Conservation (phyloP, 35 echinoderm and acorn worm species). For the Eucidaris tribuloides region DNA sequence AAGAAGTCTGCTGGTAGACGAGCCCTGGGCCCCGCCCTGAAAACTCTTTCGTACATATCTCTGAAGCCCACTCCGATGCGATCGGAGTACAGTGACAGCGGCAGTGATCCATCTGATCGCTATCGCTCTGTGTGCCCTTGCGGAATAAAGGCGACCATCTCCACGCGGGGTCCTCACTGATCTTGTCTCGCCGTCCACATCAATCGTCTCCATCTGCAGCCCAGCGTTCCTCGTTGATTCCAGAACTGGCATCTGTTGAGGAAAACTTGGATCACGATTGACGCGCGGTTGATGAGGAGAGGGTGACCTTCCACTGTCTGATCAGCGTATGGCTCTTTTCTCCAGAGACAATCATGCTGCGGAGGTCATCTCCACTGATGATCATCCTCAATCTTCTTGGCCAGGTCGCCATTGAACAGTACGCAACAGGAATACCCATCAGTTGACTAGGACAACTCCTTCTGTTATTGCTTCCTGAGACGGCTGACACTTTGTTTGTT, state of each 20-base stretch:
- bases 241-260: not conserved
- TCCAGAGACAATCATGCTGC: slow-evolving; percentile 57
- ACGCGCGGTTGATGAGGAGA: slow-evolving; percentile 46
- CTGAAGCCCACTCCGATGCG: slow-evolving; percentile 10
- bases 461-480: slow-evolving; percentile 48
- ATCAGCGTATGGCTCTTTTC: slow-evolving; percentile 71
- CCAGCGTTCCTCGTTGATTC: not conserved
- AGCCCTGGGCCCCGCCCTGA: slow-evolving; percentile 35
- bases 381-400: slow-evolving; percentile 74
- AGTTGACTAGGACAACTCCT: slow-evolving; percentile 94
- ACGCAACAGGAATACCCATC: slow-evolving; percentile 58
- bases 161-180: not conserved
- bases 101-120: not conserved
- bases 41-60: slow-evolving; percentile 87
- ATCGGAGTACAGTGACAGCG: slow-evolving; percentile 2
- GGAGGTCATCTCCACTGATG: slow-evolving; percentile 47
- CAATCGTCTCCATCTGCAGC: not conserved
- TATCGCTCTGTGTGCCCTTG: not conserved
- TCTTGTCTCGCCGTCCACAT: slow-evolving; percentile 4
- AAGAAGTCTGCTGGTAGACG: not conserved
- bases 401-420: slow-evolving; percentile 40
- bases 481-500: slow-evolving; percentile 48
- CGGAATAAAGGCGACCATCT: not conserved
- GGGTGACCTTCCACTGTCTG: slow-evolving; percentile 91
- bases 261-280: not conserved